Percentiles rank a stretch among this genome's conserved stretches.
These are phyloP conservation scores for Zenarchopterus dispar DNA, from an alignment of 2,797 vertebrate genomes.

Conservation along the genomic window DNA sequence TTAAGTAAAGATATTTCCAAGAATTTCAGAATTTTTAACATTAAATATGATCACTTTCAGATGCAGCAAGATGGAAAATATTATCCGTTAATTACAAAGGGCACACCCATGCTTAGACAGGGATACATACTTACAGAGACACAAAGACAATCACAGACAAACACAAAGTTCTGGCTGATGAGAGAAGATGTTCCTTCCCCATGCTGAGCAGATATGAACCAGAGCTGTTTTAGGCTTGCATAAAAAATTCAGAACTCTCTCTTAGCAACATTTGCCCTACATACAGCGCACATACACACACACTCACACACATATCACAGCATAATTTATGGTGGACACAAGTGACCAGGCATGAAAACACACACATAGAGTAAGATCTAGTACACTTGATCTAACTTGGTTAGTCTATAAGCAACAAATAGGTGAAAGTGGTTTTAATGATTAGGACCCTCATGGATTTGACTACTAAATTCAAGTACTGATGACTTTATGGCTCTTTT, in stretches of 20 bases:
- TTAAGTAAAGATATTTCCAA: constrained; percentile 1
- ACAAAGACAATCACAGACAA: constrained; percentile 16
- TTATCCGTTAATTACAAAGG: constrained; percentile 1
- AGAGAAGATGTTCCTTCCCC: constrained; percentile 59
- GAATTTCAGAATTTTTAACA: not conserved
- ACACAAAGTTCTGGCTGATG: constrained; percentile 31
- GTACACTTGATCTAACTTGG: constrained; percentile 14
- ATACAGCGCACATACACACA: constrained; percentile 62
- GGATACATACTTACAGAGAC: constrained; percentile 4
- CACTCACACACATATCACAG: constrained; percentile 48
- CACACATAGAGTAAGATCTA: constrained; percentile 9
- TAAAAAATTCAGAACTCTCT: constrained; percentile 79
- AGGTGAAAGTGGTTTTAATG: constrained; percentile 29
- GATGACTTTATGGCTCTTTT: constrained; percentile 18
- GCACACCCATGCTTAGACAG: constrained; percentile 3
- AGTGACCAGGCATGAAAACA: constrained; percentile 41
- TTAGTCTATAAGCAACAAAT: constrained; percentile 42
- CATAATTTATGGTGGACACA: constrained; percentile 62
- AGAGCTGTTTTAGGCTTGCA: constrained; percentile 75
- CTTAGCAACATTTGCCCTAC: constrained; percentile 77
- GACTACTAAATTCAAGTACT: not conserved
- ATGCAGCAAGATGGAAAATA: not conserved
- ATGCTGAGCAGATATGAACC: constrained; percentile 59
- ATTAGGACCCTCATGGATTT: constrained; percentile 1
- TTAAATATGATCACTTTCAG: not conserved